A percentile compares a stretch with the other conserved stretches of the same genome.
These are phyloP conservation scores for Drepanosiphum platanoidis DNA, from an alignment of 2,888 invertebrate genomes.

Conservation along the genomic window DNA sequence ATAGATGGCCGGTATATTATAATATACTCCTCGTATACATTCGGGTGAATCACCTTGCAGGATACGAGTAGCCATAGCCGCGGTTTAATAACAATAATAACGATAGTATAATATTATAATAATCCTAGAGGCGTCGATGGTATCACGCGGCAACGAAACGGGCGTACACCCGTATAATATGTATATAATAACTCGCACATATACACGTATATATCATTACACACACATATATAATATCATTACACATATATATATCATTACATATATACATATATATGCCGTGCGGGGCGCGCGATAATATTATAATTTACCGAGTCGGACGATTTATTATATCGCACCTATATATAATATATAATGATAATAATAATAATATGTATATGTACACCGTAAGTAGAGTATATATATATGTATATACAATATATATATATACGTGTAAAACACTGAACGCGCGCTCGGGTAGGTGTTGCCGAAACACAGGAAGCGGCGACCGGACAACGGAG, in stretches of 20 bases:
- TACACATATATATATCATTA: neutral
- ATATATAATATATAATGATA: neutral
- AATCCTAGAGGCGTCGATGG: slow-evolving; percentile 44
- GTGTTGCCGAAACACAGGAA: slow-evolving; percentile 61
- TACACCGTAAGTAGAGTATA: neutral
- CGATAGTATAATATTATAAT: neutral
- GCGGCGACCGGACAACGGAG: slow-evolving; percentile 50
- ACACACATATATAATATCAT: neutral
- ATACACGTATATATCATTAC: neutral
- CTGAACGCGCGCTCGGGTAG: neutral
- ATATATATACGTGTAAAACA: neutral
- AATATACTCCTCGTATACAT: neutral
- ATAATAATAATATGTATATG: too few relatives aligned
- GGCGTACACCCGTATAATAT: neutral
- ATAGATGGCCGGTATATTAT: neutral
- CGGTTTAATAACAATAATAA: slow-evolving; percentile 16
- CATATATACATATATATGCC: neutral
- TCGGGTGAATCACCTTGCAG: neutral
- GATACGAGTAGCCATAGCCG: neutral
- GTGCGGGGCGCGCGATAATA: slow-evolving; percentile 42
- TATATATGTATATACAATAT: neutral
- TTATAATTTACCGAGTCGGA: slow-evolving; percentile 42
- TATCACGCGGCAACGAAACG: slow-evolving; percentile 38
- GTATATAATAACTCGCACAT: neutral
- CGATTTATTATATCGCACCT: slow-evolving; percentile 46